Conservation (phyloP, 1,140 invertebrate species). For the Centruroides sculpturatus region DNA sequence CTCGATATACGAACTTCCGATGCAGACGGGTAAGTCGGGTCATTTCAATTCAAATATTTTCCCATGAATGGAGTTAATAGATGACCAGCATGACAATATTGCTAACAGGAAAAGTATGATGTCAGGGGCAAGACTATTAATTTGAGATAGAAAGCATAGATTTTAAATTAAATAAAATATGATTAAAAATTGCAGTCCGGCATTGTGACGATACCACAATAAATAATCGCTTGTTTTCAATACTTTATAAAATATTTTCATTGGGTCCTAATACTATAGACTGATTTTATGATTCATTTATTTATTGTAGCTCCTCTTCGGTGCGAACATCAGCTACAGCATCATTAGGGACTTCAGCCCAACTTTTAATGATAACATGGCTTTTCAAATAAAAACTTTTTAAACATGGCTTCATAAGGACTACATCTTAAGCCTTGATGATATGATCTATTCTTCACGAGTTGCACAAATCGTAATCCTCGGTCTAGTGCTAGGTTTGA, state of each 20-base stretch:
- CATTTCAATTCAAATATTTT: no score
- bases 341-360: background rate
- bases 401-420: slow-evolving; percentile 1
- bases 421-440: background rate
- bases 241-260: background rate
- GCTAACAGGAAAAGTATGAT: no score
- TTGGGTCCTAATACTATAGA: background rate
- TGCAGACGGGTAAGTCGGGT: no score
- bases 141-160: no score
- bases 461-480: background rate
- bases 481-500: background rate
- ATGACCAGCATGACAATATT: no score
- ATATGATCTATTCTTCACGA: slow-evolving; percentile 6
- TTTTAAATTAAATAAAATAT: no score
- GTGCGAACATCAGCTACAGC: background rate
- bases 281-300: background rate
- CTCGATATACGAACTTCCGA: no score
- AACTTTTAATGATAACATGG: no score
- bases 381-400: no score
- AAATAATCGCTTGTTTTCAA: background rate
- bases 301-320: background rate
- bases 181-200: no score
- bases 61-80: background rate
- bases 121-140: no score
- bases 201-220: no score